Percentiles rank a stretch among this genome's conserved stretches.
These are phyloP conservation scores for Mormyrus hasselquistii DNA, from an alignment of 2,797 vertebrate species.

Conservation along the genomic window DNA sequence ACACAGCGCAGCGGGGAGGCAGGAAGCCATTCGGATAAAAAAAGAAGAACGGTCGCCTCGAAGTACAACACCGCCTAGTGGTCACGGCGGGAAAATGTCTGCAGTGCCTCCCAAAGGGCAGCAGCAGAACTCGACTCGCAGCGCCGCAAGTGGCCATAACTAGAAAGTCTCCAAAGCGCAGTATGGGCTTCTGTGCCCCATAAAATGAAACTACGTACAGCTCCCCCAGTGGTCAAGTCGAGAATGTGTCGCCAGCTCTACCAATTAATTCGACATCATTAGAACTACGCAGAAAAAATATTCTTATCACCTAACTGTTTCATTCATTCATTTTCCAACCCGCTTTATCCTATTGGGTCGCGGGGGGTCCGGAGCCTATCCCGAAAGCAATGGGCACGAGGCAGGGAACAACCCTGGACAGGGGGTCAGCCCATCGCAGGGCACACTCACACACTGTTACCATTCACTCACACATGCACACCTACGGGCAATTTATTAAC, in stretches of 20 bases:
- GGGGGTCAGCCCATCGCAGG: no score
- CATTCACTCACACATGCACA: no score
- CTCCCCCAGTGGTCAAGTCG: neutral
- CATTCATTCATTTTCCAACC: no score
- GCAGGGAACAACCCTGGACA: no score
- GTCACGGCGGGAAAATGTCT: neutral
- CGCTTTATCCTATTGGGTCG: no score
- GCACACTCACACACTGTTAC: no score
- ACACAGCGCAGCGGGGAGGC: neutral
- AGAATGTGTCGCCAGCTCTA: neutral
- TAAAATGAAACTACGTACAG: neutral
- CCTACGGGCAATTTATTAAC: no score
- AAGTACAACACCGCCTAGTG: slow-evolving; percentile 12
- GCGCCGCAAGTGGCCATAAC: neutral
- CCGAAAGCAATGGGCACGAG: no score
- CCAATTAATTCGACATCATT: neutral
- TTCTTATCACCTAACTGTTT: no score
- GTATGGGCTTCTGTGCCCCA: neutral
- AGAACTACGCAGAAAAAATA: no score
- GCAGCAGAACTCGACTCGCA: neutral
- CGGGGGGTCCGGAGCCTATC: no score
- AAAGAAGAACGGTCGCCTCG: neutral
- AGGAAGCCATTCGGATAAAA: slow-evolving; percentile 13
- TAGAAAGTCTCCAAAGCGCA: neutral
- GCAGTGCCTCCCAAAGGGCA: neutral